Conservation (phyloP, 2,113 vertebrate species). For the Patagioenas fasciata region DNA sequence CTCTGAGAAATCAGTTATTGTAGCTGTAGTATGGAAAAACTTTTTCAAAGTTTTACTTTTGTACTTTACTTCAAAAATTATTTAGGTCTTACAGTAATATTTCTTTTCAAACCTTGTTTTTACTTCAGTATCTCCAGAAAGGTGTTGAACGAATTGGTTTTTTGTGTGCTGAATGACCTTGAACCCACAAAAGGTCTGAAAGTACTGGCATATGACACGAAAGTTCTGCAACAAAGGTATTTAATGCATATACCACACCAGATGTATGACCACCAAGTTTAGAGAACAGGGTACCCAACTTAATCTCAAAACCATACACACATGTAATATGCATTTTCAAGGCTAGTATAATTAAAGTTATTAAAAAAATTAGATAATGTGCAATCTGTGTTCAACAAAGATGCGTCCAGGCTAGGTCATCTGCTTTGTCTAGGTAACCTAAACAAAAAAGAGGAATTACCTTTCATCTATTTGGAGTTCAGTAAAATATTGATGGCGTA, state of each 20-base stretch:
- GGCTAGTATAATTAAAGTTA: background rate
- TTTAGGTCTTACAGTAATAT: background rate
- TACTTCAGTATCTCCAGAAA: background rate
- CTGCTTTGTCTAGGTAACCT: background rate
- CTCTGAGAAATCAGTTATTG: background rate
- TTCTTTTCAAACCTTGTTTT: background rate
- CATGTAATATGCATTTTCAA: background rate
- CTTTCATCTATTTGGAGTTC: background rate
- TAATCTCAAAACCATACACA: background rate
- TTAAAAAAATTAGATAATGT: background rate
- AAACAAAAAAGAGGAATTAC: background rate
- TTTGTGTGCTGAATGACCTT: background rate
- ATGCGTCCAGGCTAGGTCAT: background rate
- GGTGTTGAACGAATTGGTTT: background rate
- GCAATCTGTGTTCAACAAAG: background rate
- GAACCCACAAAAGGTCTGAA: background rate
- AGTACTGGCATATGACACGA: background rate
- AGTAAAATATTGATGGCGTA: background rate
- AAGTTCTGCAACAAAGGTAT: background rate
- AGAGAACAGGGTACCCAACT: background rate
- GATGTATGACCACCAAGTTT: background rate
- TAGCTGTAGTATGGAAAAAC: background rate
- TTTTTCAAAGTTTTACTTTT: background rate
- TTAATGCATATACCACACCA: background rate
- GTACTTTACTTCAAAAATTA: background rate